Evolutionary conservation across 2,888 invertebrate species (phyloP).

Genomic region (Conops quadrifasciatus): DNA sequence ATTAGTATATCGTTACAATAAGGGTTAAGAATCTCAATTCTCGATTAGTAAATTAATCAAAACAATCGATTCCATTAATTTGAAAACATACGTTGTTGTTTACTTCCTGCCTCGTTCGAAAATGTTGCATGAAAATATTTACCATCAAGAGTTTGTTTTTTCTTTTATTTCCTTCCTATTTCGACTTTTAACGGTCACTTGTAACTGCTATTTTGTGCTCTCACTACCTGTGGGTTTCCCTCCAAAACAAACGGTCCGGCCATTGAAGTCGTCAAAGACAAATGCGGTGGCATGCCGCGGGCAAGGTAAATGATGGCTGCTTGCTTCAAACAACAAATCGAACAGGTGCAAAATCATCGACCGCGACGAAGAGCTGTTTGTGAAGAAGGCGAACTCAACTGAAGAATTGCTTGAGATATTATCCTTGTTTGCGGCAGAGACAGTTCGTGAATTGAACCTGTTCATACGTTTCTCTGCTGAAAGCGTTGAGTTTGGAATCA

Average conservation of each 20-base stretch:
- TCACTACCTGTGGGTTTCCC: constrained; percentile 7
- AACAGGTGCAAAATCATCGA: constrained; percentile 45
- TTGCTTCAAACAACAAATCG: constrained; percentile 15
- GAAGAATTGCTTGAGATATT: constrained; percentile 3
- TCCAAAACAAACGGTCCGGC: constrained; percentile 3
- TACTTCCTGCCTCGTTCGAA: neutral
- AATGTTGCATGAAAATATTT: too few species aligned
- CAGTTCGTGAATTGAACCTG: constrained; percentile 17
- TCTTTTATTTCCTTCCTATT: neutral
- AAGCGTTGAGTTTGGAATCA: neutral
- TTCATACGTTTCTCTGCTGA: neutral
- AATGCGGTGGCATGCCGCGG: constrained; percentile 19
- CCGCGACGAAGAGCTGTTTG: constrained; percentile 39
- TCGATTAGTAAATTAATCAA: too few species aligned
- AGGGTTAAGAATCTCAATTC: too few species aligned
- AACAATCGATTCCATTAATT: too few species aligned
- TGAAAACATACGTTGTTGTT: too few species aligned
- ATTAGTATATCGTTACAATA: too few species aligned
- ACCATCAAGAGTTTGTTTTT: too few species aligned
- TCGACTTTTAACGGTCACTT: constrained; percentile 23
- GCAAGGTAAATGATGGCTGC: constrained; percentile 2
- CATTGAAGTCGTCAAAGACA: constrained; percentile 22
- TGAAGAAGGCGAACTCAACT: constrained; percentile 27
- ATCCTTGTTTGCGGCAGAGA: neutral
- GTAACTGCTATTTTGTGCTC: constrained; percentile 18